These are phyloP conservation scores for Himalopsyche tibetana DNA, from an alignment of 2,888 invertebrate genomes.

Conservation along the genomic window DNA sequence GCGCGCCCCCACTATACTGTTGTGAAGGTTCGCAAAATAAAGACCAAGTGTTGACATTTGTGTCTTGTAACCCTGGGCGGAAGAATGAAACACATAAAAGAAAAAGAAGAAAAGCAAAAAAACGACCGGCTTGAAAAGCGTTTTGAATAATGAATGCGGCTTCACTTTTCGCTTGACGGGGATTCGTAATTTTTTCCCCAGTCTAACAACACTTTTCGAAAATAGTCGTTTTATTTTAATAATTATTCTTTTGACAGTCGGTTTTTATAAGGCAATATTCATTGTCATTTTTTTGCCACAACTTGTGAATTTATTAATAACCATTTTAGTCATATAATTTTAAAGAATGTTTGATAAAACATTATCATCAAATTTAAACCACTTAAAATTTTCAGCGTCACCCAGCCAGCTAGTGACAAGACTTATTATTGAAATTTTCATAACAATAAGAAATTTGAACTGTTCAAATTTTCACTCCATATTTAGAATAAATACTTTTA, in stretches of 20 bases:
- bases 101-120: neutral
- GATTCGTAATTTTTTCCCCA: constrained; percentile 27
- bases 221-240: neutral
- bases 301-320: no score
- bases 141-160: constrained; percentile 32
- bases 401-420: no score
- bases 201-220: constrained; percentile 4
- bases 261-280: neutral
- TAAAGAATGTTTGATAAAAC: no score
- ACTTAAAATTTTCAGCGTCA: no score
- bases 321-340: no score
- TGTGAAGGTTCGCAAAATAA: constrained; percentile 25
- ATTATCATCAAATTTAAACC: no score
- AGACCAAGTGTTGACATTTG: constrained; percentile 41
- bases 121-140: neutral
- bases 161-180: constrained; percentile 17
- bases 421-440: no score
- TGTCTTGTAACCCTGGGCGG: constrained; percentile 36
- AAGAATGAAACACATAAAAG: neutral
- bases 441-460: no score
- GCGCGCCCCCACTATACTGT: neutral
- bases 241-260: neutral
- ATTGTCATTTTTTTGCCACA: no score
- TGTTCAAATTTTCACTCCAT: no score
- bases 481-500: no score